Conservation (phyloP, 1,140 invertebrate genomes). For the Cotesia chilonis region DNA sequence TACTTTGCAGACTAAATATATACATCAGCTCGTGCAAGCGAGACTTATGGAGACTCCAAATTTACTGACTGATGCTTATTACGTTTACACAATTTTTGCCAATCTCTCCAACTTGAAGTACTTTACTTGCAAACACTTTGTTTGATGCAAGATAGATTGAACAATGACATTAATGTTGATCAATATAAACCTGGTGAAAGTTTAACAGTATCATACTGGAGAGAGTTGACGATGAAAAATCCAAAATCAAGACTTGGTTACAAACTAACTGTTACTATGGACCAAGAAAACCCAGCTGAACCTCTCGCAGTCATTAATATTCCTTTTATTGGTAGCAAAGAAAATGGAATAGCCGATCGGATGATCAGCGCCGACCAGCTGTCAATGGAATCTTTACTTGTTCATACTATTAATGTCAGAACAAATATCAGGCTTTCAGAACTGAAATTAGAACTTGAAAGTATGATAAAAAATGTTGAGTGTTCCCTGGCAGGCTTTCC, state of each 20-base stretch:
- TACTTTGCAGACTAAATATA: conserved; percentile 88
- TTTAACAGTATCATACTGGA: conserved; percentile 94
- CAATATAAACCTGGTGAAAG: conserved; percentile 90
- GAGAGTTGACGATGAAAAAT: conserved; percentile 72
- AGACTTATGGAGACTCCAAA: conserved; percentile 84
- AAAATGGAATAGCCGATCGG: conserved; percentile 79
- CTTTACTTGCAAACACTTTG: conserved; percentile 93
- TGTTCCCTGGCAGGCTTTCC: conserved; percentile 82
- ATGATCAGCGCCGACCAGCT: conserved; percentile 87
- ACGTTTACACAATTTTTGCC: conserved; percentile 93
- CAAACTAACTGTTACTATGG: conserved; percentile 87
- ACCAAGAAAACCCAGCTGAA: conserved; percentile 80
- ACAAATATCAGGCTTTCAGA: conserved; percentile 83
- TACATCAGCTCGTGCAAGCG: conserved; percentile 90
- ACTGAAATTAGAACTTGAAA: conserved; percentile 81
- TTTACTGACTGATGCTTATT: conserved; percentile 85
- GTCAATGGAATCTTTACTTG: conserved; percentile 92
- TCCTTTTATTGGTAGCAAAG: conserved; percentile 81
- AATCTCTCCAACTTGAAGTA: conserved; percentile 95
- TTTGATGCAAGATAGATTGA: conserved; percentile 86
- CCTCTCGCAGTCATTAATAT: conserved; percentile 88
- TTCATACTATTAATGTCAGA: conserved; percentile 95
- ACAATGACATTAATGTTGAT: conserved; percentile 91
- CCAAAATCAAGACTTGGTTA: conserved; percentile 86
- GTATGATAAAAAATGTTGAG: conserved; percentile 77